Base-by-base conservation (phyloP, 2,113 vertebrate genomes). In the Gasterosteus aculeatus region DNA sequence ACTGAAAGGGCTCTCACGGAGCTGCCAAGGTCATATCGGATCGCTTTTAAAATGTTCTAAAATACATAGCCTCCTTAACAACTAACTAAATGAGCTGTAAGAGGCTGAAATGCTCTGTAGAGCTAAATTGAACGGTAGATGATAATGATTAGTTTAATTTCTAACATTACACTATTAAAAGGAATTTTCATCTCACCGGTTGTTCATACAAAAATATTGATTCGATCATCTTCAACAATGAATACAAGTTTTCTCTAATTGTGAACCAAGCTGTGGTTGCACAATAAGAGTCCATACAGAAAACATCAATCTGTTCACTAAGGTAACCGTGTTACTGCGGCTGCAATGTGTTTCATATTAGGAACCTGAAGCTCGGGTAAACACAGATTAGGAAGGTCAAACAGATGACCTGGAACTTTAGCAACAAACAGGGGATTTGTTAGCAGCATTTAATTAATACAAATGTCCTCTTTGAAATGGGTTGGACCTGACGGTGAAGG, bases 361-460 rank as follows among this genome's bases (percentile, higher is more conserved):
- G 49, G 44, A 10, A 54, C 31, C 44, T 46, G 5, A 46, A 47
- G 65, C 73, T 22, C 22, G 60, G 49, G 62, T 12, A 81, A 83
- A 61, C 58, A 66, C 35, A 65, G 61, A 60, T 62, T 75, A 75
- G 62, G 33, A 10, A 56, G 53, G 64, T 83, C 75, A 79, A 73
- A 78, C 16, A 56, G 39, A 57, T 15, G 61, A 81, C 44, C 75
- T 33, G 41, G 26, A 44, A 57, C 56, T 75, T 46, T 7, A 58
- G 10, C 69, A 29, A 33, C 44, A 75, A 68, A 71, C 68, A 22
- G 39, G n/a, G 46, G 62, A 81, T 77, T 77, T 63, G 74, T 79
- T 68, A 64, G 75, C 59, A 54, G 18, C 38, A 69, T 84, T 88
- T 84, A 71, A 77, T 76, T 69, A 68, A 75, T 81, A 69, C 81